These are phyloP conservation scores for Horisme vitalbata DNA, from an alignment of 2,888 invertebrate genomes.

Conservation along the genomic window DNA sequence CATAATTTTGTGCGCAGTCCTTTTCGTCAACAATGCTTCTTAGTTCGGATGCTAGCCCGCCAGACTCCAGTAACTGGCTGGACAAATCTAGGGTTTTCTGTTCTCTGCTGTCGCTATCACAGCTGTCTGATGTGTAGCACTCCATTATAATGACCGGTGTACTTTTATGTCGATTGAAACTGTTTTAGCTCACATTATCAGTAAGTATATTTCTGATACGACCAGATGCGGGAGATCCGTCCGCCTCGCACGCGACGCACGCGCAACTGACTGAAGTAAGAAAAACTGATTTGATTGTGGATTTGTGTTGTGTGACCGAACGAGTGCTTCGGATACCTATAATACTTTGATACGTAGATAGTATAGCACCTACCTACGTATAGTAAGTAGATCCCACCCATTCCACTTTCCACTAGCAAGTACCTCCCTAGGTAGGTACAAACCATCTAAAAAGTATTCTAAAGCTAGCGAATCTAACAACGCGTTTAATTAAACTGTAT, in stretches of 20 bases:
- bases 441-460: no score
- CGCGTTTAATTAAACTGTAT: no score
- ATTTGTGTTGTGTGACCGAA: no score
- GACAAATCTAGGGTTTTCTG: slow-evolving; percentile 87
- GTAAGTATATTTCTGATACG: no score
- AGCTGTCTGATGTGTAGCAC: slow-evolving; percentile 92
- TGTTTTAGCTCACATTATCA: slow-evolving; percentile 55
- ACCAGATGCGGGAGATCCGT: slow-evolving; percentile 33
- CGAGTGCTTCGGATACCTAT: no score
- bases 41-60: slow-evolving; percentile 83
- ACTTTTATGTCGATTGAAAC: slow-evolving; percentile 32
- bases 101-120: slow-evolving; percentile 89
- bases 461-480: no score
- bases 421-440: no score
- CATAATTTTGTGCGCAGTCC: slow-evolving; percentile 82
- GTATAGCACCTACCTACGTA: no score
- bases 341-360: no score
- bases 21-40: slow-evolving; percentile 84
- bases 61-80: slow-evolving; percentile 79
- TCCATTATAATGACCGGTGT: slow-evolving; percentile 81
- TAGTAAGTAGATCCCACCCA: no score
- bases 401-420: no score
- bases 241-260: slow-evolving; percentile 59
- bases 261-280: slow-evolving; percentile 71
- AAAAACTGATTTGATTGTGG: no score